Base-by-base conservation (phyloP, 2,797 vertebrate genomes). In the Pelochelys cantorii region DNA sequence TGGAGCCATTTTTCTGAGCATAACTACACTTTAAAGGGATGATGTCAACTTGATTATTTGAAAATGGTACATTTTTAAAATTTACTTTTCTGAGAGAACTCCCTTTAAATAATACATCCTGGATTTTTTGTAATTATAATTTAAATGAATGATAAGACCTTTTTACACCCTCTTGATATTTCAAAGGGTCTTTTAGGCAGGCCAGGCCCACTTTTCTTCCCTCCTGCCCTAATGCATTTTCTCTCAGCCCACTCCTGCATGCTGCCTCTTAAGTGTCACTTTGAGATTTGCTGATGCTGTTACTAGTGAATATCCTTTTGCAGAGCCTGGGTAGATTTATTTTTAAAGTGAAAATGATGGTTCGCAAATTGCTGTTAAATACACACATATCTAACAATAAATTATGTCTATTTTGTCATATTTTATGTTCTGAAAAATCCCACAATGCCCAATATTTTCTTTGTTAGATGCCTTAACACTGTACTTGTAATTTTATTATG, bases 401-500 rank as follows among this genome's bases (percentile, higher is more conserved):
- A 74, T 54, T 13, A 68, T 80, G 20, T 14, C 1, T 59, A 57
- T 5, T 29, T 59, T 1, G 4, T 89, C 29, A 84, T 81, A 84
- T 81, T 90, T 52, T 48, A 23, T 23, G 25, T 79, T 48, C 11
- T 83, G 37, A 83, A 79, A 84, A 94, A 71, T 83, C 60, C 55
- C 11, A 15, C 11, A 42, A 7, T 7, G 25, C 37, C 68, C 27
- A 48, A 31, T 17, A 20, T 62, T 80, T 87, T 54, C 31, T 77
- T 85, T 81, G 83, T 77, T 78, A 77, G 60, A 48, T 6, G 4
- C 37, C 79, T 90, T 85, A 81, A 77, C 14, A 57, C 80, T 91
- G 68, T 86, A 86, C 62, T 82, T 88, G 56, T 87, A 79, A 80
- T 57, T 14, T 55, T 87, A 90, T 95, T 84, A 84, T 18, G 74